Base-by-base conservation (phyloP, 2,797 vertebrate genomes). In the Danionella dracula region DNA sequence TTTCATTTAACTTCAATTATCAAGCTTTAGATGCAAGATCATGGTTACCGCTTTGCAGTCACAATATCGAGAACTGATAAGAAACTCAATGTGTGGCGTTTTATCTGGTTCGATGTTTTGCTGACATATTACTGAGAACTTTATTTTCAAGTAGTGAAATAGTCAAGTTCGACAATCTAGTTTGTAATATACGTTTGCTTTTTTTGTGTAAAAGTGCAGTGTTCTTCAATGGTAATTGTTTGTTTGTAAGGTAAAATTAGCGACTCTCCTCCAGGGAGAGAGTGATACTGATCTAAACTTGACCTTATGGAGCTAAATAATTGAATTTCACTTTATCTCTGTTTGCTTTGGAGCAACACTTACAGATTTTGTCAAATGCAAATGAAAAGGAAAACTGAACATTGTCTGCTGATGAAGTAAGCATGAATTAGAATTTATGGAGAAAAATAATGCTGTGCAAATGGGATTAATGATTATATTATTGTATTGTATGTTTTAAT, bases 1-100 rank as follows among this genome's bases (percentile, higher is more conserved):
- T 75, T 72, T 70, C 71, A 75, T 79, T 83, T 79, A 78, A 69
- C 74, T 72, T 55, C 68, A 75, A 76, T 82, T 64, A 73, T 8
- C 10, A 45, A 21, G 46, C 55, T 51, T 46, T 16, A 58, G 34
- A 68, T 65, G 51, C 32, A 46, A 15, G 31, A 63, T 13, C 35
- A 44, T 31, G 42, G 32, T 21, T 76, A 60, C 60, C 49, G 37
- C 31, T 17, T 70, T 66, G 50, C 56, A 65, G 35, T 50, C 16
- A 37, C 16, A n/a, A 60, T 32, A 37, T 72, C 48, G 66, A 53
- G 40, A 75, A 45, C 56, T 37, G 55, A 44, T 20, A 13, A 16
- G 49, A 57, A 75, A 45, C 73, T 67, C 15, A 29, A 50, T 53
- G 38, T 46, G 58, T 54, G 20, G 40, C 15, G 13, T 49, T 54